Evolutionary conservation across 2,797 vertebrate species (phyloP).

Genomic region (Molossus molossus): DNA sequence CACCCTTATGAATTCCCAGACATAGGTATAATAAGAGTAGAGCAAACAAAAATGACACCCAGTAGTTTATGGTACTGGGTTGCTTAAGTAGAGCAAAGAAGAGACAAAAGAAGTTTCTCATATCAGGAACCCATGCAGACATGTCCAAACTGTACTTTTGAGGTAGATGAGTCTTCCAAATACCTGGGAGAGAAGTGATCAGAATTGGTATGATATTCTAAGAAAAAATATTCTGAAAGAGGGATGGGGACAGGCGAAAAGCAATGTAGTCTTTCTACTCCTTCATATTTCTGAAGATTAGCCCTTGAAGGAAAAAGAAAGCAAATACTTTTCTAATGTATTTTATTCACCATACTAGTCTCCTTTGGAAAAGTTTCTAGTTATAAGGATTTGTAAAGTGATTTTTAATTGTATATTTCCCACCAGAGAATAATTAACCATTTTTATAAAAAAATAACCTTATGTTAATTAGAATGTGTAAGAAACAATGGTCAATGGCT

Average conservation of each 20-base stretch:
- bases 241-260: neutral
- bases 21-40: neutral
- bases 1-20: neutral
- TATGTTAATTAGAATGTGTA: neutral
- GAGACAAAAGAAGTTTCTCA: neutral
- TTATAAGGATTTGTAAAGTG: neutral
- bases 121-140: rapidly evolving
- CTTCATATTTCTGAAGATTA: neutral
- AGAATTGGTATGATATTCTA: neutral
- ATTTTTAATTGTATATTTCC: neutral
- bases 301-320: neutral
- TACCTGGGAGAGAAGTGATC: neutral
- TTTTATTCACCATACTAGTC: neutral
- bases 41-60: neutral
- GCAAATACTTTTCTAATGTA: neutral
- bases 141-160: neutral
- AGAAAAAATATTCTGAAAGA: neutral
- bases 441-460: neutral
- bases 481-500: neutral
- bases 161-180: neutral
- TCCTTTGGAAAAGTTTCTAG: neutral
- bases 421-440: neutral
- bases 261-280: neutral
- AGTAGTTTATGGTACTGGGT: neutral
- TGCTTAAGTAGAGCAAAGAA: neutral